A percentile compares a stretch with the other conserved stretches of the same genome.
phyloP scores from a whole-genome alignment of 2,888 invertebrate genomes.

The Pheosia tremula region DNA sequence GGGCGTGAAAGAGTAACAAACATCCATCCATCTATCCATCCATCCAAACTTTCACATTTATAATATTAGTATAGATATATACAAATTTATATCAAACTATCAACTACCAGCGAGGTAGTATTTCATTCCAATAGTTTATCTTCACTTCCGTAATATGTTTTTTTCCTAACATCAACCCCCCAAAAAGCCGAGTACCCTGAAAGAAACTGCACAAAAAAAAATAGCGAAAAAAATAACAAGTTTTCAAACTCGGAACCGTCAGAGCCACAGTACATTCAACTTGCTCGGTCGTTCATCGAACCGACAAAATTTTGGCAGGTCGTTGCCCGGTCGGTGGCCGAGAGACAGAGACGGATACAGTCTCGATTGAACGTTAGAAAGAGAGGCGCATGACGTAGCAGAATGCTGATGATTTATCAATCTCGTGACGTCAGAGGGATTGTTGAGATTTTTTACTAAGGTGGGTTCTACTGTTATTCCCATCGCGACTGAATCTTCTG shows the following conservation, averaged over 20 bases:
- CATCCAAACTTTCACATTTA: too few species aligned
- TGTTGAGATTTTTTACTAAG: neutral
- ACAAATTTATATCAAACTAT: too few species aligned
- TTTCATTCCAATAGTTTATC: too few species aligned
- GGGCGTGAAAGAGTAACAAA: too few species aligned
- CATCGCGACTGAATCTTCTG: too few species aligned
- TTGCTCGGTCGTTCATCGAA: constrained; percentile 68
- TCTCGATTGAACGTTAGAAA: constrained; percentile 10
- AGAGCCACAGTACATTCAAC: constrained; percentile 49
- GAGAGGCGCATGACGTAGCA: constrained; percentile 47
- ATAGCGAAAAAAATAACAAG: constrained; percentile 7
- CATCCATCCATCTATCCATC: too few species aligned
- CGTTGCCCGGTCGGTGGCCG: constrained; percentile 65
- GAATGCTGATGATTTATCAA: constrained; percentile 7
- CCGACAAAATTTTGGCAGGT: constrained; percentile 68
- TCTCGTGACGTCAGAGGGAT: constrained; percentile 2
- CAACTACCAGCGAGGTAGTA: too few species aligned
- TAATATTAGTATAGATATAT: too few species aligned
- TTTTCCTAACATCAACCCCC: neutral
- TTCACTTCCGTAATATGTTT: neutral
- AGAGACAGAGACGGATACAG: constrained; percentile 30
- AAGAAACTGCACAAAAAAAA: neutral
- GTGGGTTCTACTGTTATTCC: too few species aligned
- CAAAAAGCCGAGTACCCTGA: neutral
- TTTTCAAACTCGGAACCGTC: constrained; percentile 12